Conservation (phyloP, 2,113 vertebrate species). For the Gymnogyps californianus region DNA sequence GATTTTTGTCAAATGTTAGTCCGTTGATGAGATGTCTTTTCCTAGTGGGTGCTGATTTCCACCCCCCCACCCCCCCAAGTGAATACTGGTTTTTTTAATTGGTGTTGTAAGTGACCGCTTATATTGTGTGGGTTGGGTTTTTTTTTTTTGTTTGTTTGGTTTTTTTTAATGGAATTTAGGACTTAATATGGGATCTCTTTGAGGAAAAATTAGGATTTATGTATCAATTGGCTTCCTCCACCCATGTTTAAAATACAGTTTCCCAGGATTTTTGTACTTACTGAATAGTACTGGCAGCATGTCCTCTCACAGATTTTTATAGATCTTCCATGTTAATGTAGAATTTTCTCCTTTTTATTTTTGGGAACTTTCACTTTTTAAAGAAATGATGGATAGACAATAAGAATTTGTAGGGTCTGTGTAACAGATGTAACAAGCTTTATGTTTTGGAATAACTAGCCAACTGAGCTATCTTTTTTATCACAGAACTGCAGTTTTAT, state of each 20-base stretch:
- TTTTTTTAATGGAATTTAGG: not conserved
- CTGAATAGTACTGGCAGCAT: not conserved
- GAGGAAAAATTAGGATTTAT: not conserved
- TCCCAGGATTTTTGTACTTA: not conserved
- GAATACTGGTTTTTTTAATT: conserved; percentile 55
- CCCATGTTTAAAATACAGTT: not conserved
- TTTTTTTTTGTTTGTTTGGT: too few relatives aligned
- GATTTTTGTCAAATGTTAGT: conserved; percentile 73
- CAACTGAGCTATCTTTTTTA: not conserved
- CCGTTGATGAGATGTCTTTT: conserved; percentile 50
- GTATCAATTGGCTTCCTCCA: not conserved
- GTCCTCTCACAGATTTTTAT: not conserved
- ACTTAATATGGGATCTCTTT: not conserved
- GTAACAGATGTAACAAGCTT: not conserved
- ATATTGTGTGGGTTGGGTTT: not conserved
- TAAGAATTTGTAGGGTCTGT: not conserved
- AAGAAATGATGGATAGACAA: not conserved
- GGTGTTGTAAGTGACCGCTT: not conserved
- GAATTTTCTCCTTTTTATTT: not conserved
- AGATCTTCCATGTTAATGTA: not conserved
- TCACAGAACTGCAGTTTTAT: not conserved
- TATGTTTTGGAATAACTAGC: not conserved
- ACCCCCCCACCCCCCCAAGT: not conserved
- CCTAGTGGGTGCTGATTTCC: conserved; percentile 24
- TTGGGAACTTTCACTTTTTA: not conserved